Evolutionary conservation across 2,888 invertebrate species (phyloP).

Genomic region (Clivina fossor): DNA sequence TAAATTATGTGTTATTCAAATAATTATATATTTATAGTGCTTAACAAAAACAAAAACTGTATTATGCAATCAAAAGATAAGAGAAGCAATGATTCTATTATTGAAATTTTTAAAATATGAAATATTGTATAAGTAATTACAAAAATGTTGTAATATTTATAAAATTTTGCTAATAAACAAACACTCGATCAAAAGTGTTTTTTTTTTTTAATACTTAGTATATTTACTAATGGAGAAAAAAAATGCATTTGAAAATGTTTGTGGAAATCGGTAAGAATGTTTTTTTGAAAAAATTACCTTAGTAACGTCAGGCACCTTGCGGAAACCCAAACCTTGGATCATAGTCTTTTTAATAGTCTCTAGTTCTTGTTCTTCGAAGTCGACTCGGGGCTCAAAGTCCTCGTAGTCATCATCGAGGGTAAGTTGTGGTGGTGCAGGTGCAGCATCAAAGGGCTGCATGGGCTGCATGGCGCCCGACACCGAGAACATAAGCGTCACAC

Average conservation of each 20-base stretch:
- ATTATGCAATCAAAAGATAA: background rate
- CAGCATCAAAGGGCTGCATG: slow-evolving; percentile 1
- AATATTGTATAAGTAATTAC: background rate
- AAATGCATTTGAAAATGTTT: no score
- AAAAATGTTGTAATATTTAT: slow-evolving; percentile 3
- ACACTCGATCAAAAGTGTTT: no score
- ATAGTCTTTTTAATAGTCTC: slow-evolving; percentile 24
- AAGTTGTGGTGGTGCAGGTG: slow-evolving; percentile 5
- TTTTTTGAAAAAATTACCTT: slow-evolving; percentile 20
- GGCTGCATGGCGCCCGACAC: slow-evolving; percentile 14
- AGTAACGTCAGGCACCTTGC: slow-evolving; percentile 27
- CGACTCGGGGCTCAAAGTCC: slow-evolving; percentile 10
- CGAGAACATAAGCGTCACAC: slow-evolving; percentile 27
- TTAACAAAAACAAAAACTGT: background rate
- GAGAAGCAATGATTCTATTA: background rate
- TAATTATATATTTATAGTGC: background rate
- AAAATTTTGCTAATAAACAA: slow-evolving; percentile 10
- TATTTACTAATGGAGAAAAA: no score
- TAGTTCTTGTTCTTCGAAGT: slow-evolving; percentile 20
- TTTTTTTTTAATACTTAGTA: no score
- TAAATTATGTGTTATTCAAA: background rate
- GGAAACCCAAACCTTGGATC: slow-evolving; percentile 26
- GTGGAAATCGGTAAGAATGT: background rate
- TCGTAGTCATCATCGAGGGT: slow-evolving; percentile 14
- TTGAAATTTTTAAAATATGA: background rate